Conservation (phyloP, 2,888 invertebrate species). For the Hydrotaea diabolus region DNA sequence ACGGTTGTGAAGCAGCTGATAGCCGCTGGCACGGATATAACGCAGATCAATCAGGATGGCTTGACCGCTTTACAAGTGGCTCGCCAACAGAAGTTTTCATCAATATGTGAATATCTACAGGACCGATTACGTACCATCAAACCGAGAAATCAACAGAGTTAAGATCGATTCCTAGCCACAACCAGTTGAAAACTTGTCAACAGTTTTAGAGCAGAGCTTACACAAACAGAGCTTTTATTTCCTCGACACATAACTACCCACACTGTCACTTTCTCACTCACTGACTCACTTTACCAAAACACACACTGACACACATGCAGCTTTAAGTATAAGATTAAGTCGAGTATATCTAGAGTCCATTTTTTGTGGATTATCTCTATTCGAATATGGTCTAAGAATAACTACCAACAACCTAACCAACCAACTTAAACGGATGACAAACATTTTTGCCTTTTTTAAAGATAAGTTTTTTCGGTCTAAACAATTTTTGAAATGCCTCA, state of each 20-base stretch:
- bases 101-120: constrained; percentile 79
- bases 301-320: constrained; percentile 36
- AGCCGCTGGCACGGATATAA: constrained; percentile 86
- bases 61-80: constrained; percentile 86
- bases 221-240: constrained; percentile 46
- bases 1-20: constrained; percentile 89
- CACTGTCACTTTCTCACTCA: constrained; percentile 14
- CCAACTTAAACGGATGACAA: constrained; percentile 19
- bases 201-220: constrained; percentile 59
- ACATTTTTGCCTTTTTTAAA: constrained; percentile 42
- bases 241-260: constrained; percentile 18
- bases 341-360: constrained; percentile 40
- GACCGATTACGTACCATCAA: constrained; percentile 73
- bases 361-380: constrained; percentile 56
- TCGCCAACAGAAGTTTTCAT: constrained; percentile 78
- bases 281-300: constrained; percentile 10
- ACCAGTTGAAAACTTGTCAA: constrained; percentile 24
- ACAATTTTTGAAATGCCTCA: constrained; percentile 54
- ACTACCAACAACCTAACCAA: constrained; percentile 10
- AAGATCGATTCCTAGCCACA: constrained; percentile 23
- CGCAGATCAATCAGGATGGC: constrained; percentile 87
- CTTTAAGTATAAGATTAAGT: constrained; percentile 48
- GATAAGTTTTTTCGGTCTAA: constrained; percentile 16
- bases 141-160: constrained; percentile 56
- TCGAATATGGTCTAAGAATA: constrained; percentile 46